A percentile compares a stretch with the other conserved stretches of the same genome.
These are phyloP conservation scores for Ectropis grisescens DNA, from an alignment of 1,140 invertebrate genomes.

Conservation along the genomic window DNA sequence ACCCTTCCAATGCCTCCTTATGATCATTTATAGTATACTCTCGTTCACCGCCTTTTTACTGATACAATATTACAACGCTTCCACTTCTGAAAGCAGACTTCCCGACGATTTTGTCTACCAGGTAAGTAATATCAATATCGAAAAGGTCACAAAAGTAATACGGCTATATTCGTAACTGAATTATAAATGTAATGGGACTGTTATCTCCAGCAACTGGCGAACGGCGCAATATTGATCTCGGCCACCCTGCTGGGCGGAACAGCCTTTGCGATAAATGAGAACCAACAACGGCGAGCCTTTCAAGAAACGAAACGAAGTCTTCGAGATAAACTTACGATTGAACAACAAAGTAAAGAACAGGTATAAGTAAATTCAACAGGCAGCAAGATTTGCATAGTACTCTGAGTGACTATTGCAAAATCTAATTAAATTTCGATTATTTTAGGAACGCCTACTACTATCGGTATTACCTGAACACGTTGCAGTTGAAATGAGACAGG, in stretches of 20 bases:
- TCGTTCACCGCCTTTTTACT: slow-evolving; percentile 41
- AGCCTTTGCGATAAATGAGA: slow-evolving; percentile 86
- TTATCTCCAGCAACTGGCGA: slow-evolving; percentile 75
- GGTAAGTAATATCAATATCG: slow-evolving; percentile 15
- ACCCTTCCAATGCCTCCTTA: slow-evolving; percentile 77
- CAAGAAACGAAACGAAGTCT: slow-evolving; percentile 92
- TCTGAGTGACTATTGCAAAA: too few relatives aligned
- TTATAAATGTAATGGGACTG: neutral
- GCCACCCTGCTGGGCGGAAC: slow-evolving; percentile 81
- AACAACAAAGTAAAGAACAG: slow-evolving; percentile 93
- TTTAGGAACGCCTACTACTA: slow-evolving; percentile 88
- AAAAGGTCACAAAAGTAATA: too few relatives aligned
- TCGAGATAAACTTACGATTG: slow-evolving; percentile 91
- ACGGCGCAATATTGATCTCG: slow-evolving; percentile 78
- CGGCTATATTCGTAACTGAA: too few relatives aligned
- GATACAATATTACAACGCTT: slow-evolving; percentile 51
- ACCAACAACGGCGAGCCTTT: slow-evolving; percentile 89
- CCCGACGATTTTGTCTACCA: slow-evolving; percentile 54
- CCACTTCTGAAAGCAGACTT: slow-evolving; percentile 28
- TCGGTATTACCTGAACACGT: slow-evolving; percentile 96
- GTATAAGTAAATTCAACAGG: too few relatives aligned
- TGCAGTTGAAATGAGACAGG: slow-evolving; percentile 93
- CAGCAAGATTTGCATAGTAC: too few relatives aligned
- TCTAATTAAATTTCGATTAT: slow-evolving; percentile 22
- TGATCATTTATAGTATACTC: slow-evolving; percentile 41